Evolutionary conservation across 2,113 vertebrate genomes (phyloP).

Genomic region (Mus pahari): DNA sequence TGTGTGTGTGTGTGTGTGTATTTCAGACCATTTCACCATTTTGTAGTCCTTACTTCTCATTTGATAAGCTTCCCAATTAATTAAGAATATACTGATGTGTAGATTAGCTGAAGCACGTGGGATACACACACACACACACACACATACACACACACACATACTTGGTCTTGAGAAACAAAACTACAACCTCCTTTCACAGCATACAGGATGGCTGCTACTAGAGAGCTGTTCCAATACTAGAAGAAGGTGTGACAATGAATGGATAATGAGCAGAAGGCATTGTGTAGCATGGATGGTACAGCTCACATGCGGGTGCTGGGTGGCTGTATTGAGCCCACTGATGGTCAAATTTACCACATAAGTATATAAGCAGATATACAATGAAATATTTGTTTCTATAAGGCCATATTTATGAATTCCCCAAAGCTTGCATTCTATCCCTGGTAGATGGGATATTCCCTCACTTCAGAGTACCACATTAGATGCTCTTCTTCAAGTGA

Average conservation of each 20-base stretch:
- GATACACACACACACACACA: too few species aligned
- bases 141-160: too few species aligned
- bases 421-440: not conserved
- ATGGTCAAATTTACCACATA: not conserved
- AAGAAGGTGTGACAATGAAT: not conserved
- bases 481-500: not conserved
- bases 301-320: not conserved
- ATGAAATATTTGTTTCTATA: not conserved
- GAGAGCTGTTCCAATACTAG: not conserved
- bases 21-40: too few species aligned
- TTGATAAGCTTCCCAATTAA: too few species aligned
- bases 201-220: not conserved
- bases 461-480: not conserved
- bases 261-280: not conserved
- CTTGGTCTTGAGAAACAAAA: not conserved
- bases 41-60: too few species aligned
- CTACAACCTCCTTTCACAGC: not conserved
- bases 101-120: too few species aligned
- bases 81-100: too few species aligned
- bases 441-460: not conserved
- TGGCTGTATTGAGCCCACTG: not conserved
- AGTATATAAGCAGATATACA: not conserved
- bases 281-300: not conserved
- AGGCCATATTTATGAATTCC: too few species aligned
- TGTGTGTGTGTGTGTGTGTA: too few species aligned